A percentile compares a stretch with the other conserved stretches of the same genome.
Evolutionary conservation across 2,888 invertebrate species (phyloP).

Genomic region (Pegoplata infirma): DNA sequence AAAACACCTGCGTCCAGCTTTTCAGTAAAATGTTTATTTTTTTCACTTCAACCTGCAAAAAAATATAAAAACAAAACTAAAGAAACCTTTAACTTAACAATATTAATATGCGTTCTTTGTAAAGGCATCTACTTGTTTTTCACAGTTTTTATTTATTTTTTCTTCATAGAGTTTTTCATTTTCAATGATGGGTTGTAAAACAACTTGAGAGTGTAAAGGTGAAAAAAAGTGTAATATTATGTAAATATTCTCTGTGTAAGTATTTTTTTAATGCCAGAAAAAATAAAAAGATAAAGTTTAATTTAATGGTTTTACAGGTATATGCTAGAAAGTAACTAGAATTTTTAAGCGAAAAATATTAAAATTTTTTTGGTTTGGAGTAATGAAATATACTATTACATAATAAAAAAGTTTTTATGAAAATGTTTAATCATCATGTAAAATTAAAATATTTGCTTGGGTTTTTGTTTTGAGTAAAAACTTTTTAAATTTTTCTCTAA

Average conservation of each 20-base stretch:
- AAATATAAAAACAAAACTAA: conserved; percentile 49
- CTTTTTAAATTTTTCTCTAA: too few species aligned
- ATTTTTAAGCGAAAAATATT: neutral
- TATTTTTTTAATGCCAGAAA: neutral
- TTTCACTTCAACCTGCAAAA: conserved; percentile 48
- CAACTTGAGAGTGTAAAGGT: conserved; percentile 48
- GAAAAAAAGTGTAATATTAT: conserved; percentile 55
- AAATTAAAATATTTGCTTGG: too few species aligned
- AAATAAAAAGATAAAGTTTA: conserved; percentile 28
- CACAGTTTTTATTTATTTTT: conserved; percentile 2
- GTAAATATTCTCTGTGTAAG: conserved; percentile 46
- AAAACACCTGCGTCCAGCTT: conserved; percentile 73
- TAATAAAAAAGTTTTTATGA: too few species aligned
- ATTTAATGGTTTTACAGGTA: conserved; percentile 59
- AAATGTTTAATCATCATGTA: too few species aligned
- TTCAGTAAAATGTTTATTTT: conserved; percentile 52
- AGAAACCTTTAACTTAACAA: conserved; percentile 45
- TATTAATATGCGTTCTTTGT: conserved; percentile 60
- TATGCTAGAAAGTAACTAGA: conserved; percentile 11
- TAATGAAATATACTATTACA: neutral
- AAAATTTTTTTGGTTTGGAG: neutral
- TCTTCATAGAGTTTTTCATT: conserved; percentile 23
- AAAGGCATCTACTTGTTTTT: conserved; percentile 35
- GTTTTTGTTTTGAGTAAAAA: too few species aligned
- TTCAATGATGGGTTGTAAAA: conserved; percentile 34